These are phyloP conservation scores for Clamator glandarius DNA, from an alignment of 2,797 vertebrate species.

Conservation along the genomic window DNA sequence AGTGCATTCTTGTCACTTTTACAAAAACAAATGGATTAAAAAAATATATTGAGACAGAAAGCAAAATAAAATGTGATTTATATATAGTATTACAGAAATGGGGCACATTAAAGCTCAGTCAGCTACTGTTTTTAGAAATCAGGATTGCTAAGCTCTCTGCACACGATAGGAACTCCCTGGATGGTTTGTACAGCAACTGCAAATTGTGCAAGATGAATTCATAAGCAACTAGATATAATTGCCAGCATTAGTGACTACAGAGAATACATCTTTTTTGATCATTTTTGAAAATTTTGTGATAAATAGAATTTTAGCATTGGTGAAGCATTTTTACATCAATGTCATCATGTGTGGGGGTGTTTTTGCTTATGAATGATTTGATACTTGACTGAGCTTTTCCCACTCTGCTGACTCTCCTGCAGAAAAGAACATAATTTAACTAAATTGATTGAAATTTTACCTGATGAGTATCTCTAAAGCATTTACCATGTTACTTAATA, in stretches of 20 bases:
- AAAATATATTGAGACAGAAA: background rate
- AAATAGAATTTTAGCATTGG: background rate
- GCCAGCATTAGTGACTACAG: background rate
- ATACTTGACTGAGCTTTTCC: background rate
- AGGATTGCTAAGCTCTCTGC: slow-evolving; percentile 2
- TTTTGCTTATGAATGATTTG: background rate
- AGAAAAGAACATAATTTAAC: background rate
- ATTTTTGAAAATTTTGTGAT: background rate
- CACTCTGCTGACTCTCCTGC: background rate
- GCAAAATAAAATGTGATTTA: background rate
- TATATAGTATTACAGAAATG: background rate
- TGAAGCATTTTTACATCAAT: background rate
- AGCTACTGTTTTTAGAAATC: background rate
- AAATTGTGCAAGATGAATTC: slow-evolving; percentile 33
- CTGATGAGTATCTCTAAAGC: background rate
- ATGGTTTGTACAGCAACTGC: slow-evolving; percentile 15
- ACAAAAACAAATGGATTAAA: background rate
- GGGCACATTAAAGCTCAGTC: background rate
- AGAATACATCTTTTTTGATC: slow-evolving; percentile 26
- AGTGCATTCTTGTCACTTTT: background rate
- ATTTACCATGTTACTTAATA: background rate
- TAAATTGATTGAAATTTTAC: background rate
- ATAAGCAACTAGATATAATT: slow-evolving; percentile 22
- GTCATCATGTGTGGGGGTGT: background rate
- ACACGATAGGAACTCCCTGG: background rate